These are phyloP conservation scores for Epinephelus malabaricus DNA, from an alignment of 2,797 vertebrate genomes.

Conservation along the genomic window DNA sequence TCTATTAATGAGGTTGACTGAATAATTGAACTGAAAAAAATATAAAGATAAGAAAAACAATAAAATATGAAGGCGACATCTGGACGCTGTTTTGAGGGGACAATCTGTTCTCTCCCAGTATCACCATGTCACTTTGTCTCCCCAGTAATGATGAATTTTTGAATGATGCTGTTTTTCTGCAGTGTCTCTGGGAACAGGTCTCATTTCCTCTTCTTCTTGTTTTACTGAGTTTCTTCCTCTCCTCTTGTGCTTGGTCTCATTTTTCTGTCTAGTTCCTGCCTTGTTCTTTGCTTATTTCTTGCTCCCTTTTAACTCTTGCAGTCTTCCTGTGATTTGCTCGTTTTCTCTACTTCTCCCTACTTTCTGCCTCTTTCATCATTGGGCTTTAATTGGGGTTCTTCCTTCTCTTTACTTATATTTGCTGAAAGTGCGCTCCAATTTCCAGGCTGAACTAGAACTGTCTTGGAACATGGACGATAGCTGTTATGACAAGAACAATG, in stretches of 20 bases:
- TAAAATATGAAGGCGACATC: constrained; percentile 78
- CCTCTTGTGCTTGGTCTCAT: neutral
- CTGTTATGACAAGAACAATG: constrained; percentile 8
- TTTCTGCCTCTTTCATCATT: constrained; percentile 71
- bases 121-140: constrained; percentile 43
- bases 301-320: constrained; percentile 24
- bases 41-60: constrained; percentile 65
- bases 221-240: neutral
- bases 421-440: constrained; percentile 23
- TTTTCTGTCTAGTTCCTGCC: neutral
- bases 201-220: constrained; percentile 3
- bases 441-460: constrained; percentile 17
- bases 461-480: neutral
- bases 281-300: constrained; percentile 19
- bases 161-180: constrained; percentile 12
- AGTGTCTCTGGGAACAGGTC: neutral
- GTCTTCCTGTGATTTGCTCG: constrained; percentile 16
- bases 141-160: constrained; percentile 48
- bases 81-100: constrained; percentile 54
- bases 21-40: constrained; percentile 74
- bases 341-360: constrained; percentile 8
- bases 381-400: constrained; percentile 60
- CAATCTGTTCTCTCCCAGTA: constrained; percentile 48
- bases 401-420: constrained; percentile 31
- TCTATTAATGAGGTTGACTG: constrained; percentile 77